Base-by-base conservation (phyloP, 2,888 invertebrate genomes). In the Thecocarcelia acutangulata region DNA sequence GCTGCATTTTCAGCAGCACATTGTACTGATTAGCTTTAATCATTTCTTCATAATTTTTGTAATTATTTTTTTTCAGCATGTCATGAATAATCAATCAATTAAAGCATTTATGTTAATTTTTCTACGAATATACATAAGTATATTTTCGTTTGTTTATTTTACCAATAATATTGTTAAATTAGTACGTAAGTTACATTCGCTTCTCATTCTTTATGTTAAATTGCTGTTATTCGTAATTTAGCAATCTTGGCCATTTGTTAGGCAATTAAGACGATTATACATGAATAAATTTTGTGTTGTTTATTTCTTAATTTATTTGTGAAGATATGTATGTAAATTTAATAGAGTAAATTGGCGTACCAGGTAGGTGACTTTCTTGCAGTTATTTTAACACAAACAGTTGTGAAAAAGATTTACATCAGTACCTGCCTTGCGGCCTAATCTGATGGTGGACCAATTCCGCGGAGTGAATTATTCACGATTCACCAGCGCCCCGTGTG, bases 21-120 rank as follows among this genome's bases (percentile, higher is more conserved):
- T 75, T 80, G 84, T 82, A 84, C 84, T 84, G 81, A 84, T 84
- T 85, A 85, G 83, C 66, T 80, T 84, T 82, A 83, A 74, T 68
- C 58, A 70, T 56, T 58, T 58, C 13, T 11, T 58, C 58, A 40
- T 58, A 40, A 58, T 3, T 15, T 5, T 15, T 15, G n/a, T 6
- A n/a, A 46, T 33, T 56, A 58, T 19, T 37, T 37, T 58, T 19
- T 37, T 58, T 19, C 17, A 19, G 37, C 37, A 58, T 12, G 37
- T 0, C 13, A 50, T 50, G 11, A 19, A 48, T 13, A 50, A 50
- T 54, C 17, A 46, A 46, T 12, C 8, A 9, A 33, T 11, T 54
- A 33, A 54, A 33, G 15, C 11, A 0, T 33, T 33, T 28, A 64
- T 63, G 58, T 75, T 72, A 58, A 52, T 72, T 46, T 24, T 48